Evolutionary conservation across 2,113 vertebrate species (phyloP).

Genomic region (Myxocyprinus asiaticus): DNA sequence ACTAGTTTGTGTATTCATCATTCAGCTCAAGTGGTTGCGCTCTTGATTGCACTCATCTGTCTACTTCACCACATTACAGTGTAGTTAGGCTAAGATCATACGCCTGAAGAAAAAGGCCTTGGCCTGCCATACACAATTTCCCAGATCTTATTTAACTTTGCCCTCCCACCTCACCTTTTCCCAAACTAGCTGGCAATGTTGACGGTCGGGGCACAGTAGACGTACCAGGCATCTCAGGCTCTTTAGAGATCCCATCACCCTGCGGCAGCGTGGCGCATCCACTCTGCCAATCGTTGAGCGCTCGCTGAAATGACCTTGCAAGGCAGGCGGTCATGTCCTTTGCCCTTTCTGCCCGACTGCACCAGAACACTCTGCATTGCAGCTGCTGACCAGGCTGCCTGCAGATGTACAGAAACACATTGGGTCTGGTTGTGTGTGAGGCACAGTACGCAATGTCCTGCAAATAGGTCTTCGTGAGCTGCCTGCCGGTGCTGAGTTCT

Average conservation of each 20-base stretch:
- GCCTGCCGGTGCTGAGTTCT: constrained; percentile 78
- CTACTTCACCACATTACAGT: too few species aligned
- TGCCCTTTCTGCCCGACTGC: constrained; percentile 75
- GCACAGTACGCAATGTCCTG: constrained; percentile 81
- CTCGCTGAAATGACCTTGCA: constrained; percentile 76
- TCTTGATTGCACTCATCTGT: too few species aligned
- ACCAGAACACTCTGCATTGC: constrained; percentile 81
- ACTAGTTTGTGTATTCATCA: too few species aligned
- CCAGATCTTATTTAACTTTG: not conserved
- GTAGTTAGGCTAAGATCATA: too few species aligned
- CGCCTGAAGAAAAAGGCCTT: too few species aligned
- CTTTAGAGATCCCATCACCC: constrained; percentile 49
- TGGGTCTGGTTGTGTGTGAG: constrained; percentile 68
- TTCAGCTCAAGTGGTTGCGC: too few species aligned
- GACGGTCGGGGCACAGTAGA: constrained; percentile 61
- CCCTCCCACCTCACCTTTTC: constrained; percentile 72
- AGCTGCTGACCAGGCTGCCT: constrained; percentile 78
- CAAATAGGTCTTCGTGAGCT: constrained; percentile 81
- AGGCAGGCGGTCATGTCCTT: constrained; percentile 76
- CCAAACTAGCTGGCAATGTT: constrained; percentile 72
- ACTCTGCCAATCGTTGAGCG: constrained; percentile 76
- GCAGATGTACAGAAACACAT: constrained; percentile 82
- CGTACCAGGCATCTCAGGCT: constrained; percentile 49
- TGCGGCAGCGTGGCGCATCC: constrained; percentile 56
- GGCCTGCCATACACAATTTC: not conserved